phyloP scores from a whole-genome alignment of 2,888 invertebrate species.

The Argyresthia goedartella region DNA sequence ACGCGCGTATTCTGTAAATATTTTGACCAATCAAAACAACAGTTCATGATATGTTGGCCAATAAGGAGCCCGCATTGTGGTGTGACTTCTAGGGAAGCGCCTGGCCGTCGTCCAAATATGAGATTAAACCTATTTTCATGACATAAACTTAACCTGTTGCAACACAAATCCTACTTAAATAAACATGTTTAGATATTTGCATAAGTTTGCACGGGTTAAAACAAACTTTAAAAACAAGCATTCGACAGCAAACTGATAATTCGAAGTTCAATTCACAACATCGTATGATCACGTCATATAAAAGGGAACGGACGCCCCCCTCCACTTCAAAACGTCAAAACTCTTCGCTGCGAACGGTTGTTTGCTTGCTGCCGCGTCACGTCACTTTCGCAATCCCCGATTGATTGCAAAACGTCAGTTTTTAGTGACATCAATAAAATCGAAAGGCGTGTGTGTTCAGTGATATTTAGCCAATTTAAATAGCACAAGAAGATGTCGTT shows the following conservation, averaged over 20 bases:
- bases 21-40: constrained; percentile 35
- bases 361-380: constrained; percentile 26
- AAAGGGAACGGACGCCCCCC: constrained; percentile 52
- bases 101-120: constrained; percentile 21
- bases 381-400: constrained; percentile 45
- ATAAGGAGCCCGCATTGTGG: constrained; percentile 49
- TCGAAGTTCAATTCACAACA: constrained; percentile 52
- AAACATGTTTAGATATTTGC: background rate
- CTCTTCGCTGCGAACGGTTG: constrained; percentile 29
- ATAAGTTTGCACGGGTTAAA: background rate
- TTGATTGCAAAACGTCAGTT: constrained; percentile 35
- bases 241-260: constrained; percentile 34
- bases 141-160: constrained; percentile 22
- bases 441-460: constrained; percentile 55
- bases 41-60: constrained; percentile 28
- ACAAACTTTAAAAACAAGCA: background rate
- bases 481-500: constrained; percentile 66
- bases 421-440: constrained; percentile 38
- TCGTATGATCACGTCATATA: constrained; percentile 65
- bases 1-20: constrained; percentile 1
- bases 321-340: constrained; percentile 57
- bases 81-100: constrained; percentile 60
- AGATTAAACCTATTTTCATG: constrained; percentile 23
- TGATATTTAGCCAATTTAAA: constrained; percentile 60
- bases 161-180: background rate